A percentile compares a stretch with the other conserved stretches of the same genome.
These are phyloP conservation scores for Pogonus chalceus DNA, from an alignment of 1,140 invertebrate genomes.

Conservation along the genomic window DNA sequence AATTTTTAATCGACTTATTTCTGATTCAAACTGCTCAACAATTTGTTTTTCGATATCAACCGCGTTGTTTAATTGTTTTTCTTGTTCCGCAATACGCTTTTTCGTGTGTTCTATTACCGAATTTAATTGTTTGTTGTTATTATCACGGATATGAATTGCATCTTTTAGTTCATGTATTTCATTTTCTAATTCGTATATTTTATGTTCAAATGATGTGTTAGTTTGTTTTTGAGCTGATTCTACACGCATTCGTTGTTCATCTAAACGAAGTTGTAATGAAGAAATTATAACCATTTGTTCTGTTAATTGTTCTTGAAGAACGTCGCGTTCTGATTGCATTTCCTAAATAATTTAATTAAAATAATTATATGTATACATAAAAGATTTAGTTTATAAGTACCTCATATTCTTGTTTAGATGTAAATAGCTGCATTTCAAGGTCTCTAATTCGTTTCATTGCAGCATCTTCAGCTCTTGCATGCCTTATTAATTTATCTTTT, in stretches of 20 bases:
- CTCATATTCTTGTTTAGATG: slow-evolving; percentile 50
- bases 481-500: slow-evolving; percentile 54
- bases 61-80: slow-evolving; percentile 40
- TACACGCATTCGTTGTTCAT: slow-evolving; percentile 62
- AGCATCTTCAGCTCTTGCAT: slow-evolving; percentile 60
- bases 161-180: slow-evolving; percentile 46
- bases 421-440: slow-evolving; percentile 57
- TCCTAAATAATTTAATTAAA: slow-evolving; percentile 44
- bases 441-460: slow-evolving; percentile 62
- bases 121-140: slow-evolving; percentile 44
- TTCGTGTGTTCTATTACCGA: slow-evolving; percentile 35
- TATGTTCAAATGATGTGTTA: slow-evolving; percentile 52
- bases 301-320: slow-evolving; percentile 65
- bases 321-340: slow-evolving; percentile 64
- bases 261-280: slow-evolving; percentile 62
- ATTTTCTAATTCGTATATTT: slow-evolving; percentile 51
- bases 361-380: neutral
- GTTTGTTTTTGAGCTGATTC: slow-evolving; percentile 57
- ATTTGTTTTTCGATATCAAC: slow-evolving; percentile 39
- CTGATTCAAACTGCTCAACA: slow-evolving; percentile 43
- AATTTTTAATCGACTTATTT: slow-evolving; percentile 40
- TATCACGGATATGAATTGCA: slow-evolving; percentile 45
- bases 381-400: slow-evolving; percentile 34
- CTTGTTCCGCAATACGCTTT: slow-evolving; percentile 39
- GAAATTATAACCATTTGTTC: slow-evolving; percentile 72